Evolutionary conservation across 1,140 invertebrate species (phyloP).

Genomic region (Leptinotarsa undecemlineata): DNA sequence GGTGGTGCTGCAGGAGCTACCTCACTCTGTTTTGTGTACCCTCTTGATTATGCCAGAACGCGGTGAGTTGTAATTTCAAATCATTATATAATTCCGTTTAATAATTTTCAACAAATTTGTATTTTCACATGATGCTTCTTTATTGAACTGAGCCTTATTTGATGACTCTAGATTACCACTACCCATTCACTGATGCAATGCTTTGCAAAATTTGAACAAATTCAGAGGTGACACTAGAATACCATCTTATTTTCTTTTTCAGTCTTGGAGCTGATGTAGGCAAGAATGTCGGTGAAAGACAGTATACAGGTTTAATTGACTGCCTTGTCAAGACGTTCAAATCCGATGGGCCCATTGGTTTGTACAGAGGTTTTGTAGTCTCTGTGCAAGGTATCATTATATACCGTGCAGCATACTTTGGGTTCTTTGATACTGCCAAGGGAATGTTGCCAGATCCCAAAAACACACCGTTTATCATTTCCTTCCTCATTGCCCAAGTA

Average conservation of each 20-base stretch:
- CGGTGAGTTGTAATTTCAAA: slow-evolving; percentile 60
- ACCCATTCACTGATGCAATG: slow-evolving; percentile 33
- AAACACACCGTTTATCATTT: slow-evolving; percentile 75
- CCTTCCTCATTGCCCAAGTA: slow-evolving; percentile 82
- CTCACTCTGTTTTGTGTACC: slow-evolving; percentile 93
- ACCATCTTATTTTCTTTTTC: slow-evolving; percentile 11
- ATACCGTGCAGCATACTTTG: slow-evolving; percentile 89
- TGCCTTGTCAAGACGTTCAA: slow-evolving; percentile 84
- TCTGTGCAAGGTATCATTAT: slow-evolving; percentile 88
- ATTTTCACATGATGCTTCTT: slow-evolving; percentile 27
- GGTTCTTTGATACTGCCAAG: slow-evolving; percentile 90
- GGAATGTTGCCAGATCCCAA: slow-evolving; percentile 83
- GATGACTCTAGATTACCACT: slow-evolving; percentile 36
- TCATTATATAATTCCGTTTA: neutral
- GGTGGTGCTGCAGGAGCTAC: slow-evolving; percentile 93
- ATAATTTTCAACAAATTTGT: neutral
- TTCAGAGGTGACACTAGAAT: no score
- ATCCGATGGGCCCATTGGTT: slow-evolving; percentile 77
- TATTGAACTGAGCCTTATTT: slow-evolving; percentile 32
- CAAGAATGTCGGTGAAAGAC: slow-evolving; percentile 72
- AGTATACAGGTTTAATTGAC: slow-evolving; percentile 82
- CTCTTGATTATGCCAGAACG: slow-evolving; percentile 92
- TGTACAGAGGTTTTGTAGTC: slow-evolving; percentile 89
- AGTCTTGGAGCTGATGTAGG: slow-evolving; percentile 83
- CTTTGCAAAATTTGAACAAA: neutral